phyloP scores from a whole-genome alignment of 2,888 invertebrate species.

The Plagodis pulveraria region DNA sequence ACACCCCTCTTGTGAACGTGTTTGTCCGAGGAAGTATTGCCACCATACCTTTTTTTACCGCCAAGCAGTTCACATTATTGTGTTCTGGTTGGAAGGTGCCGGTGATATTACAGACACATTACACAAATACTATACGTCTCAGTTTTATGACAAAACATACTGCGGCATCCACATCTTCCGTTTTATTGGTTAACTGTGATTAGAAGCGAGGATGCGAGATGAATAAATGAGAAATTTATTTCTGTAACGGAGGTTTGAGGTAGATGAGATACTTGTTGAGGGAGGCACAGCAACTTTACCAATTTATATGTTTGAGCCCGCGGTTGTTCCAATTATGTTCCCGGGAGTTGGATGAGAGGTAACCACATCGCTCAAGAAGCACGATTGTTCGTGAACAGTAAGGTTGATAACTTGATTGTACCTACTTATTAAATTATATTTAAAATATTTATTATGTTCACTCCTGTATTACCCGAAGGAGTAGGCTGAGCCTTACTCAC shows the following conservation, averaged over 20 bases:
- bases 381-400: background rate
- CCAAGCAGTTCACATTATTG: no score
- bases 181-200: constrained; percentile 29
- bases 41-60: no score
- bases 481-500: no score
- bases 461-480: no score
- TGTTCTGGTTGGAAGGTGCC: no score
- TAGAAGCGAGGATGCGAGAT: constrained; percentile 25
- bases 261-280: constrained; percentile 7
- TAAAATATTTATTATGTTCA: no score
- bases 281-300: constrained; percentile 31
- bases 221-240: constrained; percentile 39
- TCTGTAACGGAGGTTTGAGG: constrained; percentile 17
- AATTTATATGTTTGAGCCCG: constrained; percentile 38
- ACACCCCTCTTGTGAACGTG: no score
- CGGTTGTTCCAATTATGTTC: constrained; percentile 24
- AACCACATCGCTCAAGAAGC: constrained; percentile 8
- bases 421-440: no score
- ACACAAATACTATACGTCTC: no score
- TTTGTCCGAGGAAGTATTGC: no score
- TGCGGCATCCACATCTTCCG: constrained; percentile 22
- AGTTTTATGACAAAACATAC: constrained; percentile 34
- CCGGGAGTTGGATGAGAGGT: constrained; percentile 23
- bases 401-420: no score
- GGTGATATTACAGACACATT: no score